Evolutionary conservation across 2,113 vertebrate species (phyloP).

Genomic region (Sebastes fasciatus): DNA sequence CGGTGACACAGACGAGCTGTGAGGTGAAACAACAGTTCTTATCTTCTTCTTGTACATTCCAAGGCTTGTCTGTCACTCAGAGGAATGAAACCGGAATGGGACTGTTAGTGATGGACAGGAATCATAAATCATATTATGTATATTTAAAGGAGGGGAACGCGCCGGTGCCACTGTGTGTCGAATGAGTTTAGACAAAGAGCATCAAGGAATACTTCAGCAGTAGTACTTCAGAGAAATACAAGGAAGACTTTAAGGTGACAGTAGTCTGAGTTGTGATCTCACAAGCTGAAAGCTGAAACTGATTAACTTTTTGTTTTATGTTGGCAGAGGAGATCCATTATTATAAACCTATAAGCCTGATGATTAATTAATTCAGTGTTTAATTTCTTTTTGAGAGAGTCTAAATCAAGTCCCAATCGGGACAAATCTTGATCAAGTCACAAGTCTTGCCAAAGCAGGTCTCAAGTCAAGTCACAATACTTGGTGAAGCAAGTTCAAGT

Average conservation of each 20-base stretch:
- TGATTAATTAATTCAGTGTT: not conserved
- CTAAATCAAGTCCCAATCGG: not conserved
- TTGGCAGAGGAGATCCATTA: not conserved
- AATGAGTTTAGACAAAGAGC: not conserved
- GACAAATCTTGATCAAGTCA: not conserved
- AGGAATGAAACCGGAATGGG: conserved; percentile 5
- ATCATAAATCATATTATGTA: not conserved
- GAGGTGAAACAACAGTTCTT: not conserved
- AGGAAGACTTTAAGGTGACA: not conserved
- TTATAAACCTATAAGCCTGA: not conserved
- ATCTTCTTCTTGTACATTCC: conserved; percentile 49
- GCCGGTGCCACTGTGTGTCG: not conserved
- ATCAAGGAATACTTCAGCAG: not conserved
- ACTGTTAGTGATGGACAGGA: conserved; percentile 12
- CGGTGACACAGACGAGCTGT: not conserved
- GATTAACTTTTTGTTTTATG: too few species aligned
- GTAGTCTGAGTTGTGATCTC: not conserved
- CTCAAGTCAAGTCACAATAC: not conserved
- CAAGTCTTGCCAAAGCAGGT: not conserved
- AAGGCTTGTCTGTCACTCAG: conserved; percentile 7
- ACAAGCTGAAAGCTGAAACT: too few species aligned
- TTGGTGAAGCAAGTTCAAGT: too few species aligned
- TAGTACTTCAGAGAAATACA: not conserved
- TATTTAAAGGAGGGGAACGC: not conserved
- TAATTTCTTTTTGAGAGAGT: not conserved